A percentile compares a stretch with the other conserved stretches of the same genome.
Conservation (phyloP, 2,888 invertebrate genomes). For the Podotricha telesiphe region DNA sequence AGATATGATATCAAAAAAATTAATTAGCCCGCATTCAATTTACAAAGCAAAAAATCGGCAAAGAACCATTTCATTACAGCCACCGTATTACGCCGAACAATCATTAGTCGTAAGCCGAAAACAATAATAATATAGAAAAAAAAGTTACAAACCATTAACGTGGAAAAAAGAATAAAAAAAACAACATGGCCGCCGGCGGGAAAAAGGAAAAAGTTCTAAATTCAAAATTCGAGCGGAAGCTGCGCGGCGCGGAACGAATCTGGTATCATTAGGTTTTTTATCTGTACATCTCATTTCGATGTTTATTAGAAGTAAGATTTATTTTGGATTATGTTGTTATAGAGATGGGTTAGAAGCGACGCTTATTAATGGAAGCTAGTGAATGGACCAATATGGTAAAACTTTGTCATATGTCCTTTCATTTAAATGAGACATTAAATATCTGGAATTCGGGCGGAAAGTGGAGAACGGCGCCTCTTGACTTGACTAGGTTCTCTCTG, state of each 20-base stretch:
- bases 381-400: no score
- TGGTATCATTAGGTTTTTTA: slow-evolving; percentile 71
- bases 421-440: no score
- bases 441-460: no score
- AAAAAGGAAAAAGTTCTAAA: slow-evolving; percentile 65
- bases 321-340: slow-evolving; percentile 48
- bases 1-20: slow-evolving; percentile 37
- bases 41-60: slow-evolving; percentile 45
- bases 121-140: slow-evolving; percentile 60
- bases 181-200: slow-evolving; percentile 50
- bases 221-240: slow-evolving; percentile 79
- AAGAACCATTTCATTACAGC: slow-evolving; percentile 60
- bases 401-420: no score
- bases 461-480: no score
- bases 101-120: slow-evolving; percentile 64
- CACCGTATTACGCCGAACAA: slow-evolving; percentile 58
- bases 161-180: slow-evolving; percentile 48
- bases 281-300: slow-evolving; percentile 62
- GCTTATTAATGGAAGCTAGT: no score
- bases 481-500: no score
- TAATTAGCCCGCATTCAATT: slow-evolving; percentile 47
- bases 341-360: slow-evolving; percentile 21
- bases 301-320: slow-evolving; percentile 59
- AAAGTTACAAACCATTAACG: slow-evolving; percentile 56
- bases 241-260: slow-evolving; percentile 73